Evolutionary conservation across 1,140 invertebrate species (phyloP).

Genomic region (Papilio dardanus): DNA sequence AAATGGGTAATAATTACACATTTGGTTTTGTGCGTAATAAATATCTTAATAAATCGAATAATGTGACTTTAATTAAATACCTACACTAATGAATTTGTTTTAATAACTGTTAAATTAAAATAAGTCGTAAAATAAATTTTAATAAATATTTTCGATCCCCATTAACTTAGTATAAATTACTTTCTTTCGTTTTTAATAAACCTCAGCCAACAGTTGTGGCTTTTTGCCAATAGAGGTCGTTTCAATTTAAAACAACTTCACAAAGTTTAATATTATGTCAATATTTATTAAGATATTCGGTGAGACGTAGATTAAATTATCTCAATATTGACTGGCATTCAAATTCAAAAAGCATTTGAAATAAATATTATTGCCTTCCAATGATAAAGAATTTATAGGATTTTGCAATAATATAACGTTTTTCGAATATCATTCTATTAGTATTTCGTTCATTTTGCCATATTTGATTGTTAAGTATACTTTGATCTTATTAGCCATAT

Average conservation of each 20-base stretch:
- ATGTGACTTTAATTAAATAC: neutral
- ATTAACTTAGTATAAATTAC: neutral
- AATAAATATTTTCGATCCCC: neutral
- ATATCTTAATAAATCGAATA: neutral
- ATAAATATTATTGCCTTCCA: constrained; percentile 7
- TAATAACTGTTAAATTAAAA: neutral
- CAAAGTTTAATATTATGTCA: neutral
- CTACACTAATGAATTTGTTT: neutral
- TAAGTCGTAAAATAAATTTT: neutral
- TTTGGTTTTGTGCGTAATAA: too few relatives aligned
- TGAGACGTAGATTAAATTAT: constrained; percentile 12
- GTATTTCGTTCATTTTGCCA: neutral
- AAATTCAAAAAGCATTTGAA: constrained; percentile 4
- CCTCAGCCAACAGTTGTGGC: neutral
- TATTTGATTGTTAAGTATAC: neutral
- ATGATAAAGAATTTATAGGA: neutral
- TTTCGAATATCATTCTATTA: neutral
- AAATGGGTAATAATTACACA: too few relatives aligned
- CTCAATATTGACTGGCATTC: constrained; percentile 11
- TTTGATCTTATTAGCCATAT: neutral
- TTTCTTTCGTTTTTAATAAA: neutral
- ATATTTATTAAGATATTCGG: neutral
- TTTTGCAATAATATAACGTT: neutral
- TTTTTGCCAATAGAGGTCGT: neutral
- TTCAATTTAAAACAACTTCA: neutral